These are phyloP conservation scores for Hyperoplus immaculatus DNA, from an alignment of 2,797 vertebrate genomes.

Conservation along the genomic window DNA sequence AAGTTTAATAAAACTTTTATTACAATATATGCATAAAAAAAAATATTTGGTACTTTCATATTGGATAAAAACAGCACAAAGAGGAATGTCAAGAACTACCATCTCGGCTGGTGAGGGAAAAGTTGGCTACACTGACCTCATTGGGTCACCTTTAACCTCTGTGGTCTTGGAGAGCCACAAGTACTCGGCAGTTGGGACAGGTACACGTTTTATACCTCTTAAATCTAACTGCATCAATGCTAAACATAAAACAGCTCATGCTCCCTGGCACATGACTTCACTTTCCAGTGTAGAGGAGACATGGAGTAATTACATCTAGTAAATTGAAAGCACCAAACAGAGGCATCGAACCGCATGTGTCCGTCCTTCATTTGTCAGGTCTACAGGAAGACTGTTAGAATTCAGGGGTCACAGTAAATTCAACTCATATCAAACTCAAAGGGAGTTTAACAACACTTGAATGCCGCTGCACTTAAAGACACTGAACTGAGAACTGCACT, in stretches of 20 bases:
- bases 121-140: slow-evolving; percentile 62
- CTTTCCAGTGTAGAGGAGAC: slow-evolving; percentile 32
- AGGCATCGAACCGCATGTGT: slow-evolving; percentile 30
- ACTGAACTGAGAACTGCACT: slow-evolving; percentile 37
- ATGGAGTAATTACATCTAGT: slow-evolving; percentile 27
- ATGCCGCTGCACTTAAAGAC: slow-evolving; percentile 24
- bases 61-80: slow-evolving; percentile 80
- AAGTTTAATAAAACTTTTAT: slow-evolving; percentile 84
- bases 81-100: slow-evolving; percentile 81
- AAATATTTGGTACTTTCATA: slow-evolving; percentile 79
- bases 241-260: slow-evolving; percentile 31
- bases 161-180: slow-evolving; percentile 46
- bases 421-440: slow-evolving; percentile 37
- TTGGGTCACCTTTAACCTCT: slow-evolving; percentile 46
- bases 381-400: slow-evolving; percentile 61
- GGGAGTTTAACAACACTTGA: slow-evolving; percentile 38
- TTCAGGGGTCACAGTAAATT: slow-evolving; percentile 64
- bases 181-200: slow-evolving; percentile 53
- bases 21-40: slow-evolving; percentile 82
- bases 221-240: slow-evolving; percentile 21
- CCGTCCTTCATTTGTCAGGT: slow-evolving; percentile 62
- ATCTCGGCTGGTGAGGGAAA: slow-evolving; percentile 72
- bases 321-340: slow-evolving; percentile 56
- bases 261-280: slow-evolving; percentile 50
- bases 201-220: slow-evolving; percentile 10